These are phyloP conservation scores for Taenaris catops DNA, from an alignment of 2,888 invertebrate genomes.

Conservation along the genomic window DNA sequence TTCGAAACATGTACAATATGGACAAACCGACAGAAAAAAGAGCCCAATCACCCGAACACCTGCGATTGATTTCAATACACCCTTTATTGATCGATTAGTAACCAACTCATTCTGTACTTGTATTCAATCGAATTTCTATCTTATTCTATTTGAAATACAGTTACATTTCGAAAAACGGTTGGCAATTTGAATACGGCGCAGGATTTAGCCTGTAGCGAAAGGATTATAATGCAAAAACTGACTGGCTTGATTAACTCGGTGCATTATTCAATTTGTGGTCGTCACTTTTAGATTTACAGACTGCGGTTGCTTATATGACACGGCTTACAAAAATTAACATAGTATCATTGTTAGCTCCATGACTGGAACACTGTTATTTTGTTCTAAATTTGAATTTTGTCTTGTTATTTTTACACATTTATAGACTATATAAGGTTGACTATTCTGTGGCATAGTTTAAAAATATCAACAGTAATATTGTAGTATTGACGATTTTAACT, in stretches of 20 bases:
- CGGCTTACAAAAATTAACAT: too few relatives aligned
- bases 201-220: conserved; percentile 17
- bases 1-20: conserved; percentile 34
- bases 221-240: conserved; percentile 22
- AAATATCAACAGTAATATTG: too few relatives aligned
- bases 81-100: conserved; percentile 65
- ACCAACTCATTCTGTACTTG: conserved; percentile 27
- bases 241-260: conserved; percentile 17
- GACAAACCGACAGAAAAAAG: conserved; percentile 53
- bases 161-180: neutral
- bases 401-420: too few relatives aligned
- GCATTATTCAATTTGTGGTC: conserved; percentile 15
- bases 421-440: too few relatives aligned
- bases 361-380: too few relatives aligned
- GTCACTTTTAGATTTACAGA: conserved; percentile 10
- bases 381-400: too few relatives aligned
- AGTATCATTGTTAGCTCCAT: too few relatives aligned
- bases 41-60: conserved; percentile 69
- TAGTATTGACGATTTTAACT: too few relatives aligned
- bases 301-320: too few relatives aligned
- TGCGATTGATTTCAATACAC: conserved; percentile 65
- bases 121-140: neutral
- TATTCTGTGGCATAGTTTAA: too few relatives aligned
- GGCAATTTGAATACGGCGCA: conserved; percentile 3
- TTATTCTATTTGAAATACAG: neutral